phyloP scores from a whole-genome alignment of 37 sponge, comb jelly and placozoan genomes.

The Amphimedon queenslandica region DNA sequence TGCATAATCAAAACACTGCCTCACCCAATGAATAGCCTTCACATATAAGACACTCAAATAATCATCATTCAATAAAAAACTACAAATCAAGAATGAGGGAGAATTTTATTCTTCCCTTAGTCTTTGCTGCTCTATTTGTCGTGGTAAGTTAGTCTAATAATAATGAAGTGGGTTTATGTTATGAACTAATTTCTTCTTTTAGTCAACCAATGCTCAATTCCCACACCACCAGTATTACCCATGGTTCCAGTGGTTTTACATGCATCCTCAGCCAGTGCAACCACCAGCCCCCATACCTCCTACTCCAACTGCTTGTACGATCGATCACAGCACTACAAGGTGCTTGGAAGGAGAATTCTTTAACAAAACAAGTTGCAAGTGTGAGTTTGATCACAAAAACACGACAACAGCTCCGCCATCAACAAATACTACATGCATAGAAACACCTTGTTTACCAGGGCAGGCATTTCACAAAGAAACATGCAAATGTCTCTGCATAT shows the following conservation, averaged over 20 bases:
- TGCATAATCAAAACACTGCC: too few relatives aligned
- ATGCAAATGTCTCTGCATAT: background rate
- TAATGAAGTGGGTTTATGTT: too few relatives aligned
- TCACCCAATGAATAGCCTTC: too few relatives aligned
- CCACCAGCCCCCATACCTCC: background rate
- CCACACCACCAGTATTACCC: background rate
- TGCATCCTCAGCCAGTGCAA: background rate
- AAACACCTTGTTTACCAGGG: background rate
- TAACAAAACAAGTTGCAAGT: background rate
- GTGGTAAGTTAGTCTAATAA: too few relatives aligned
- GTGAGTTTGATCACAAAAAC: background rate
- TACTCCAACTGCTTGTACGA: too few relatives aligned
- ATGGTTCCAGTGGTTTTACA: background rate
- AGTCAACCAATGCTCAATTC: constrained; percentile 1
- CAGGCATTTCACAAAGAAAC: background rate
- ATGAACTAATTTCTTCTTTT: too few relatives aligned
- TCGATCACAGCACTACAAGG: background rate
- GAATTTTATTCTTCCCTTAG: too few relatives aligned
- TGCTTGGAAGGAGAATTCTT: background rate
- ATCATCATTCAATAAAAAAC: too few relatives aligned
- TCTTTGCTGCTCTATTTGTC: too few relatives aligned
- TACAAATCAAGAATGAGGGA: too few relatives aligned
- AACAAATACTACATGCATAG: background rate
- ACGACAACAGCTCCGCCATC: background rate
- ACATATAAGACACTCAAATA: too few relatives aligned